These are phyloP conservation scores for Dinoponera quadriceps DNA, from an alignment of 1,140 invertebrate species.

Conservation along the genomic window DNA sequence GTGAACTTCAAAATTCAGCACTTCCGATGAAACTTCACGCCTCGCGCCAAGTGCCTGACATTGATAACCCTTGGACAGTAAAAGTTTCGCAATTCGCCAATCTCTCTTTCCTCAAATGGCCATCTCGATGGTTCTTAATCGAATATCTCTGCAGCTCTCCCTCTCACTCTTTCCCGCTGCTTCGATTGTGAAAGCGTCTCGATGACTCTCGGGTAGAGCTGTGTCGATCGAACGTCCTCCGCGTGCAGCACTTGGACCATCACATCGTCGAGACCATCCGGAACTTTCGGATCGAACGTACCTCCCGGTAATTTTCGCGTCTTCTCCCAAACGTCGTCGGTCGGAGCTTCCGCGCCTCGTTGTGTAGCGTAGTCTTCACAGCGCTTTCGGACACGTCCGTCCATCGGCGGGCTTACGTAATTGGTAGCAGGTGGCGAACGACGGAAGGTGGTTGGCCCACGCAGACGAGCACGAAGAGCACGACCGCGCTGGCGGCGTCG, in stretches of 20 bases:
- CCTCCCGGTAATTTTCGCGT: too few species aligned
- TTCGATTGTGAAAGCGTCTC: neutral
- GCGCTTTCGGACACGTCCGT: neutral
- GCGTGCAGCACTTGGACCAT: too few species aligned
- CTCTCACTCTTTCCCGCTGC: too few species aligned
- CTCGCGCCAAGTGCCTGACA: neutral
- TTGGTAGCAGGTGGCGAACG: conserved; percentile 68
- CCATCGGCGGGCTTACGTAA: conserved; percentile 54
- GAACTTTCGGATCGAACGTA: neutral
- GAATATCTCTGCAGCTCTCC: conserved; percentile 9
- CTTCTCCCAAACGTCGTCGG: too few species aligned
- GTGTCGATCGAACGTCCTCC: neutral
- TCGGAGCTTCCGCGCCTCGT: too few species aligned
- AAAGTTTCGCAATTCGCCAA: conserved; percentile 36
- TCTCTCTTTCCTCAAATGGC: conserved; percentile 7
- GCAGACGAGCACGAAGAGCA: conserved; percentile 35
- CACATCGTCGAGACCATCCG: too few species aligned
- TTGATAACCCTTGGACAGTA: neutral
- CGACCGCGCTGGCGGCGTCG: conserved; percentile 29
- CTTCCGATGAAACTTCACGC: neutral
- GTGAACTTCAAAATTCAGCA: neutral
- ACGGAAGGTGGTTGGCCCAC: conserved; percentile 60
- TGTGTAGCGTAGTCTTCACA: too few species aligned
- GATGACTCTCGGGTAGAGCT: neutral
- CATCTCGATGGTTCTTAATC: neutral